A percentile compares a stretch with the other conserved stretches of the same genome.
phyloP scores from a whole-genome alignment of 2,888 invertebrate species.

The Heliconius hortense region DNA sequence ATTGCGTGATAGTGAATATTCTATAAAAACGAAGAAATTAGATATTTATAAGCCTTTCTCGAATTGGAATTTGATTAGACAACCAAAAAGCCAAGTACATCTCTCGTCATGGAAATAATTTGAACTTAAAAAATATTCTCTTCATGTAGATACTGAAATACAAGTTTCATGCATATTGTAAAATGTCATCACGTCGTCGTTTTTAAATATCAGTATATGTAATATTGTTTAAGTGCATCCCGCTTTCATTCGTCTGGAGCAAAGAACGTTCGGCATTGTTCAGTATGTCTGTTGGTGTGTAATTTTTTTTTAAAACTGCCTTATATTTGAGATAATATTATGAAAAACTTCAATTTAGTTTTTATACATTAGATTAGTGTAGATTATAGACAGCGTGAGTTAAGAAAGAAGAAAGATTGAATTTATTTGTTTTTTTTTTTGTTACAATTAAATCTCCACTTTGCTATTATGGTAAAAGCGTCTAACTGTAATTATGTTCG shows the following conservation, averaged over 20 bases:
- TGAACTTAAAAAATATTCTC: too few relatives aligned
- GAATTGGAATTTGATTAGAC: too few relatives aligned
- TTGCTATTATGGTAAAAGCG: too few relatives aligned
- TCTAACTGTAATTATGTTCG: too few relatives aligned
- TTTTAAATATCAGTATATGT: background rate
- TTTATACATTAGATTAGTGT: background rate
- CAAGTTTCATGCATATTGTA: background rate
- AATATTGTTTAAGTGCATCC: background rate
- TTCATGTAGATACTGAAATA: background rate
- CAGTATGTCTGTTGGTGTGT: background rate
- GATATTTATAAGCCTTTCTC: too few relatives aligned
- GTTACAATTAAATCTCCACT: too few relatives aligned
- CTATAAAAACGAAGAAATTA: too few relatives aligned
- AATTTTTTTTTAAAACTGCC: slow-evolving; percentile 1
- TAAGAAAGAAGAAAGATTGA: background rate
- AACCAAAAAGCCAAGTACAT: too few relatives aligned
- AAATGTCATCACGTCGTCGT: background rate
- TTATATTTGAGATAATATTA: background rate
- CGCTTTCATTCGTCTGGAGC: slow-evolving; percentile 2
- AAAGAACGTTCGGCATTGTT: slow-evolving; percentile 4
- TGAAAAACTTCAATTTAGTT: background rate
- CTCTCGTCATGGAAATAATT: too few relatives aligned
- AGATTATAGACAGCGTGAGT: too few relatives aligned
- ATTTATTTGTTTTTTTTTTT: too few relatives aligned
- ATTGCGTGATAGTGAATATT: too few relatives aligned